Base-by-base conservation (phyloP, 2,888 invertebrate species). In the Acheta domesticus region DNA sequence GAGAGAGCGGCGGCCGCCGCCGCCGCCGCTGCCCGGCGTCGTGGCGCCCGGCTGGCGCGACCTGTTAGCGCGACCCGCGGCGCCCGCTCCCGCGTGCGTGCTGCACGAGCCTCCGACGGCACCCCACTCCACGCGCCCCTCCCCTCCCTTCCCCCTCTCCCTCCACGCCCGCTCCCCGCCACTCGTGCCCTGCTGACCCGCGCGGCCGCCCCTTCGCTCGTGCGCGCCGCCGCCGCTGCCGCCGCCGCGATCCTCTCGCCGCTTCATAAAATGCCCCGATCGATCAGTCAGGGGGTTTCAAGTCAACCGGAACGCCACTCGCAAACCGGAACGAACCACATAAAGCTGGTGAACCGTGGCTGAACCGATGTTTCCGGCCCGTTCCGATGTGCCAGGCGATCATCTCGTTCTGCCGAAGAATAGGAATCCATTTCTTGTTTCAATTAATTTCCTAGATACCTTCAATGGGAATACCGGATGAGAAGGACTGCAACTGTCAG, bases 211-310 rank as follows among this genome's bases (percentile, higher is more conserved):
- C 62, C n/a, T 62, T n/a, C 62, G n/a, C 62, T 62, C 62, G 62
- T n/a, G 62, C 62, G 62, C 16, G n/a, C 62, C 36, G 36, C 36
- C 62, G 62, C 62, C 23, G 23, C 23, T 2, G 23, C 23, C 16
- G n/a, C 62, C 36, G 36, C 36, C 62, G 62, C 62, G 62, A 62
- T 62, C 62, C 62, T 19, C 62, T 62, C 62, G 62, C 62, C 62
- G 62, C 62, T 62, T 62, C 62, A 62, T 62, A 62, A 62, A 62
- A 62, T 62, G 62, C 62, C 16, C 62, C 62, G 62, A 62, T 62
- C 62, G 62, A 62, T 62, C 62, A n/a, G 16, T 19, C 62, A 14
- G 8, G 36, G 36, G 62, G 62, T 62, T 62, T 14, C 62, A n/a
- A 62, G 62, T 62, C 16, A 62, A 62, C 62, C 62, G 62, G 62